These are phyloP conservation scores for Acanthopagrus latus DNA, from an alignment of 2,797 vertebrate genomes.

Conservation along the genomic window DNA sequence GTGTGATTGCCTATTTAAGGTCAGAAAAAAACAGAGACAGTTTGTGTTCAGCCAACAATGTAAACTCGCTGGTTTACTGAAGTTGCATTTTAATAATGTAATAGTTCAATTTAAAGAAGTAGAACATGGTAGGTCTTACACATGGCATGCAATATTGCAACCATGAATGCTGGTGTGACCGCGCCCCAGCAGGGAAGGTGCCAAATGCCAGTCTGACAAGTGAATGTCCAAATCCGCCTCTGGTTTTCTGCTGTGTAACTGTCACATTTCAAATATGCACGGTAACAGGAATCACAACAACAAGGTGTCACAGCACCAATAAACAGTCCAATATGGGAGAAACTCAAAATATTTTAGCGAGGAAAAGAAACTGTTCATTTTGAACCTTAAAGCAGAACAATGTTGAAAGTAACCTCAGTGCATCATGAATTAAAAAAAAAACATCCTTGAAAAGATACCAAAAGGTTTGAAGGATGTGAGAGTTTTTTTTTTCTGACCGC, in stretches of 20 bases:
- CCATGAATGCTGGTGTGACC: slow-evolving; percentile 3
- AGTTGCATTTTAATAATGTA: not conserved
- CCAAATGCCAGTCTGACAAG: not conserved
- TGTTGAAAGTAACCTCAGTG: not conserved
- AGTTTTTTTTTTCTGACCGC: slow-evolving; percentile 27
- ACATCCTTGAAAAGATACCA: not conserved
- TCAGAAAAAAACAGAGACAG: not conserved
- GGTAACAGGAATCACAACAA: not conserved
- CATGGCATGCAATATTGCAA: not conserved
- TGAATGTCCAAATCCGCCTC: slow-evolving; percentile 9
- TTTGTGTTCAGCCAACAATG: not conserved
- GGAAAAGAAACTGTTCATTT: not conserved
- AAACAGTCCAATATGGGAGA: not conserved
- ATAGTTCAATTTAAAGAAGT: not conserved
- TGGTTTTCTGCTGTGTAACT: not conserved
- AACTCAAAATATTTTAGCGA: not conserved
- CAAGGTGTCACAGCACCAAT: not conserved
- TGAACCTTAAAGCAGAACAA: not conserved
- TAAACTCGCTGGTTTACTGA: not conserved
- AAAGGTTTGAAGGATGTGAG: slow-evolving; percentile 36
- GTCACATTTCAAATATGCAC: not conserved
- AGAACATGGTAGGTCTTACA: not conserved
- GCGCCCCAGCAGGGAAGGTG: not conserved
- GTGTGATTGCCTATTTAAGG: not conserved
- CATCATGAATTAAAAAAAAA: slow-evolving; percentile 5